Percentiles rank a stretch among this genome's conserved stretches.
phyloP scores from a whole-genome alignment of 2,113 vertebrate species.

The Otis tarda region DNA sequence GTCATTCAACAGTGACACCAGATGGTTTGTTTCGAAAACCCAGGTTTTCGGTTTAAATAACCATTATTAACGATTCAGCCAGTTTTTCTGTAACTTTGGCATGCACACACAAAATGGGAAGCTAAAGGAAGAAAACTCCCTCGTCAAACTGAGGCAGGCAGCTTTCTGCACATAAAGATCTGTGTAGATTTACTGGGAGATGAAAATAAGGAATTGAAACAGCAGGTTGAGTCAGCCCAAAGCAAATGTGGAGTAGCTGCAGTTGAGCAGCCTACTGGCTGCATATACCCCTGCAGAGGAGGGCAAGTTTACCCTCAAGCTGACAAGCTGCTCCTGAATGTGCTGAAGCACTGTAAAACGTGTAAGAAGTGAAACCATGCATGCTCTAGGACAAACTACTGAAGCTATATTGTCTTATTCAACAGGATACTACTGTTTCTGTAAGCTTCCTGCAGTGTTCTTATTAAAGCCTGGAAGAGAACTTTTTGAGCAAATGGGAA shows the following conservation, averaged over 20 bases:
- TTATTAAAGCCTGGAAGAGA: background rate
- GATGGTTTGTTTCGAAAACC: background rate
- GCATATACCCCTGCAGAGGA: background rate
- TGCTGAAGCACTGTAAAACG: background rate
- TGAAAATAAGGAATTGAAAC: background rate
- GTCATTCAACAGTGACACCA: background rate
- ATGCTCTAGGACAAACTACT: background rate
- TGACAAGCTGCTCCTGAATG: background rate
- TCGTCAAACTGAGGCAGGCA: background rate
- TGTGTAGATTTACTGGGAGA: background rate
- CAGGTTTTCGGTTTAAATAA: background rate
- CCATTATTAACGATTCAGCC: background rate
- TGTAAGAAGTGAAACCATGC: background rate
- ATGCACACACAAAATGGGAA: background rate
- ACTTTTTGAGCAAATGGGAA: background rate
- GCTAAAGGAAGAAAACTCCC: background rate
- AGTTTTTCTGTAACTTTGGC: background rate
- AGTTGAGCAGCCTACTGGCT: background rate
- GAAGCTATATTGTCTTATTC: background rate
- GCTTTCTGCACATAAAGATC: background rate
- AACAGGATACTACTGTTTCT: slow-evolving; percentile 29
- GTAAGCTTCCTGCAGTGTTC: slow-evolving; percentile 12
- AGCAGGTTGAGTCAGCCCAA: background rate
- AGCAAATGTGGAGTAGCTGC: background rate
- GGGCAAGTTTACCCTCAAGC: background rate